Evolutionary conservation across 2,113 vertebrate genomes (phyloP), one percentile per base, ranked within the genome.

Genomic region (Gavia stellata): DNA sequence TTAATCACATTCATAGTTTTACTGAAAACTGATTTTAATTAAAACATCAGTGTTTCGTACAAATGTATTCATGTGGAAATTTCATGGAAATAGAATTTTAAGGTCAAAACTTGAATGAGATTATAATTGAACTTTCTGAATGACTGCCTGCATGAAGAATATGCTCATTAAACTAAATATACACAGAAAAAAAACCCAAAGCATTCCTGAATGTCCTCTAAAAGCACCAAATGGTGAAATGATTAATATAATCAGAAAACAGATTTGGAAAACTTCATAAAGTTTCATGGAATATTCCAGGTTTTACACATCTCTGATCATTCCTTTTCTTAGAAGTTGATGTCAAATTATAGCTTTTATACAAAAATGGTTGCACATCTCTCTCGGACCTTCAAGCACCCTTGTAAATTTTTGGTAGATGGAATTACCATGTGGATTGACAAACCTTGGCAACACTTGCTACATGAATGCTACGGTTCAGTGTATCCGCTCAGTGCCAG

Each of bases 391-490:
- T 71, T 95, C 62, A 85, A 86, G 56, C 16, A 17, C 21, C 75
- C 73, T 71, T 90, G 50, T 90, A 63, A 36, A 33, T 95, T 84
- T 97, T 88, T 95, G 94, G 40, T 94, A 99, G 99, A 99, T 99
- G 99, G 99, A 99, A 91, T 97, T 99, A 93, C 99, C 99, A 1
- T 99, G 99, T 97, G 99, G 99, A 61, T 97, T 99, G 97, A 99
- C 99, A 91, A 99, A 99, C 97, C 96, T 99, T 96, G 99, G 99
- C 91, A 99, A 99, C 97, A 99, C 99, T 81, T 99, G 99, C 97
- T 99, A 99, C 96, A 99, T 99, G 99, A 99, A 99, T 56, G 99
- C 99, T 94, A 99, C 99, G 5, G 99, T 99, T 97, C 99, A 99
- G 93, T 99, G 99, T 98, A 99, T 99, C 96, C 99, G 99, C 94